A percentile compares a stretch with the other conserved stretches of the same genome.
phyloP scores from a whole-genome alignment of 2,113 vertebrate species.

The Paratilapia polleni region DNA sequence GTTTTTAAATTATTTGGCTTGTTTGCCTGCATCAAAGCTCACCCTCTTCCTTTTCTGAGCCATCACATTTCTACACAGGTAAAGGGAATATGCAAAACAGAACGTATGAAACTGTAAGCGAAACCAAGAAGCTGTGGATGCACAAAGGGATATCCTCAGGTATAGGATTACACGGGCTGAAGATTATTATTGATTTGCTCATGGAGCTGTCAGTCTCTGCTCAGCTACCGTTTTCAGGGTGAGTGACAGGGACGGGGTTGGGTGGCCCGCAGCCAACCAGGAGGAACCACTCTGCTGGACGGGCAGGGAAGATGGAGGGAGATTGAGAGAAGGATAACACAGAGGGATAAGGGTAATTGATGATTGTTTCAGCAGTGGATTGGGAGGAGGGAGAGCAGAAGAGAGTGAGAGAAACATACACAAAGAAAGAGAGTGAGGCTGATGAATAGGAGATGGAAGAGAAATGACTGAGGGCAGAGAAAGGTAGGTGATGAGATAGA shows the following conservation, averaged over 20 bases:
- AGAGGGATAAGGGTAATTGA: constrained; percentile 94
- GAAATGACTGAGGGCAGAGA: constrained; percentile 51
- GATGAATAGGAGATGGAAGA: constrained; percentile 71
- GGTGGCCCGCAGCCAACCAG: constrained; percentile 89
- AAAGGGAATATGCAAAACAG: constrained; percentile 31
- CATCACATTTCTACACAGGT: not conserved
- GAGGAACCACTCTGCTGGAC: constrained; percentile 91
- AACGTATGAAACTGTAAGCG: not conserved
- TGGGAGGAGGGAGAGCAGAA: constrained; percentile 72
- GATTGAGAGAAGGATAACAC: constrained; percentile 81
- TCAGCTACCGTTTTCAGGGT: constrained; percentile 82
- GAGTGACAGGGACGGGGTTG: constrained; percentile 93
- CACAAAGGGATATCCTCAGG: constrained; percentile 68
- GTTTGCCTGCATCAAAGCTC: not conserved
- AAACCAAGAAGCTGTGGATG: constrained; percentile 57
- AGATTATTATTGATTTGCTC: constrained; percentile 98
- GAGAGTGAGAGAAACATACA: constrained; percentile 21
- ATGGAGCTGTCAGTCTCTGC: constrained; percentile 89
- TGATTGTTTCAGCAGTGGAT: constrained; percentile 90
- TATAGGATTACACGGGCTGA: constrained; percentile 86
- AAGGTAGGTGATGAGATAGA: constrained; percentile 40
- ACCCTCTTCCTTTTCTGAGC: not conserved
- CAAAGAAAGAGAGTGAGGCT: constrained; percentile 11
- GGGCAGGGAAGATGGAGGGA: constrained; percentile 85
- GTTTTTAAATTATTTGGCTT: not conserved